Base-by-base conservation (phyloP, 2,888 invertebrate genomes). In the Malachius bipustulatus region DNA sequence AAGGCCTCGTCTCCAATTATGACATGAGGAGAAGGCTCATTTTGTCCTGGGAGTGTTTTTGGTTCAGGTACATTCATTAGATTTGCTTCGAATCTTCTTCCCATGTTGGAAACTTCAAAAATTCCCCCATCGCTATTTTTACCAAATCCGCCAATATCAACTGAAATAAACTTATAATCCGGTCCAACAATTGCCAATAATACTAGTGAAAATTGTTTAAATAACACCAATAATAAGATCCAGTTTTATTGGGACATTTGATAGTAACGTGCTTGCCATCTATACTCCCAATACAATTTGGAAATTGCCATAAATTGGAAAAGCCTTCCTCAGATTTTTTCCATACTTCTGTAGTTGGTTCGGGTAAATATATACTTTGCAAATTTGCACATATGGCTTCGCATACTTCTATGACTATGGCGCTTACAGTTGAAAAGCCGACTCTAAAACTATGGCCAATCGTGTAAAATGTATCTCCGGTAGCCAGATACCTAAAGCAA, bases 1-100 rank as follows among this genome's bases (percentile, higher is more conserved):
- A n/a, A n/a, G n/a, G n/a, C n/a, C n/a, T n/a, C n/a, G 15, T 43
- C 39, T 3, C 40, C 43, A 6, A 43, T 28, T 24, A 43, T 26
- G 16, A 37, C 39, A 29, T 32, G 32, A 30, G 39, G 39, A 4
- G 30, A 16, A n/a, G 26, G n/a, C 8, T 14, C 6, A 30, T 35
- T 12, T 24, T 30, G 35, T 8, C 37, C 38, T 9, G 44, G 38
- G 14, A 38, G 29, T 26, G 35, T 30, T 34, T 19, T 33, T n/a
- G 36, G 19, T 26, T 26, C 24, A 8, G 42, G 40, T n/a, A 34
- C 10, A 34, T 36, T 34, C 27, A 42, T 16, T 33, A 10, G 15
- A 8, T 29, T 15, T 28, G 4, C 15, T 35, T 32, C 14, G 24
- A 35, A 38, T 26, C 34, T 29, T 16, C 32, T 16, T 11, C 35